phyloP scores from a whole-genome alignment of 2,797 vertebrate genomes.

The Staurois parvus region DNA sequence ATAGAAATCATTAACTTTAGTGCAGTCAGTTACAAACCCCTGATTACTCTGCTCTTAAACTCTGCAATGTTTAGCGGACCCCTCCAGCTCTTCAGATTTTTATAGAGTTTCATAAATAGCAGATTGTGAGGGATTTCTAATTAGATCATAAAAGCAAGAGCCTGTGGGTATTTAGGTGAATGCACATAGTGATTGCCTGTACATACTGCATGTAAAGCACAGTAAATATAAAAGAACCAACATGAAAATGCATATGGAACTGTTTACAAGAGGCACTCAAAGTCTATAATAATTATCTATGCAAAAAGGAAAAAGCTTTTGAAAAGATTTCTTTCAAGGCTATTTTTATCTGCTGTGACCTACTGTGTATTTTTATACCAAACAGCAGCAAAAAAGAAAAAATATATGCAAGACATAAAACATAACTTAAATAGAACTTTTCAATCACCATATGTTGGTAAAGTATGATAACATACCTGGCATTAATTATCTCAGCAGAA shows the following conservation, averaged over 20 bases:
- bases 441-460: too few species aligned
- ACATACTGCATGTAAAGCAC: neutral
- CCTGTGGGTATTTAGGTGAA: slow-evolving; percentile 5
- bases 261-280: neutral
- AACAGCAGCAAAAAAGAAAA: neutral
- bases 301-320: neutral
- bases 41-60: neutral
- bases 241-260: neutral
- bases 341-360: neutral
- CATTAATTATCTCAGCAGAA: too few species aligned
- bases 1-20: slow-evolving; percentile 11
- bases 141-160: slow-evolving; percentile 42
- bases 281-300: neutral
- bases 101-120: slow-evolving; percentile 45
- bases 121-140: slow-evolving; percentile 25
- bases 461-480: too few species aligned
- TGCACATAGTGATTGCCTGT: slow-evolving; percentile 20
- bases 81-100: slow-evolving; percentile 9
- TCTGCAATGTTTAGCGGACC: slow-evolving; percentile 10
- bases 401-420: neutral
- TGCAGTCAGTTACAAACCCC: neutral
- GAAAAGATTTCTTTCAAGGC: neutral
- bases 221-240: slow-evolving; percentile 2
- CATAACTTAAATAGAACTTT: too few species aligned
- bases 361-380: neutral